Conservation (phyloP, 2,888 invertebrate genomes). For the Scaptomyza flava region DNA sequence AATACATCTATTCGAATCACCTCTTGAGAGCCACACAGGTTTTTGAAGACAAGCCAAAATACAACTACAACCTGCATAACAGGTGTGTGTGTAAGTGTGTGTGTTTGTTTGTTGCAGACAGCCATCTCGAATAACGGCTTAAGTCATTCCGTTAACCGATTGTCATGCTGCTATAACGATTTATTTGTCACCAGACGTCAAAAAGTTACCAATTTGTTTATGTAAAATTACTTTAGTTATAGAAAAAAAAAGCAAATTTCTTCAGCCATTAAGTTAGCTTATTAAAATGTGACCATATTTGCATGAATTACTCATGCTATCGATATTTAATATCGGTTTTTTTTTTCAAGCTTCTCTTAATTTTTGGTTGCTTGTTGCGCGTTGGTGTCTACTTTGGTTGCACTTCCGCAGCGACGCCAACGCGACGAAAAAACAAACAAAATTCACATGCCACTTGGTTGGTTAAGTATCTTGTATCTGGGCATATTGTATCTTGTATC, state of each 20-base stretch:
- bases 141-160: slow-evolving; percentile 8
- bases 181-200: background rate
- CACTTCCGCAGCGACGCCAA: slow-evolving; percentile 68
- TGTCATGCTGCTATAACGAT: too few species aligned
- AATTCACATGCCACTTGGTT: slow-evolving; percentile 50
- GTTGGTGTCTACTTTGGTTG: slow-evolving; percentile 38
- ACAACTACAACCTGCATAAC: slow-evolving; percentile 43
- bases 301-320: slow-evolving; percentile 47
- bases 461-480: slow-evolving; percentile 30
- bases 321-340: slow-evolving; percentile 36
- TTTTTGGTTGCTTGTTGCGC: slow-evolving; percentile 12
- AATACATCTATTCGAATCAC: slow-evolving; percentile 7
- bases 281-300: slow-evolving; percentile 38
- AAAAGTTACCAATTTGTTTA: background rate
- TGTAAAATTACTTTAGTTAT: background rate
- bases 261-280: slow-evolving; percentile 9
- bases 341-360: slow-evolving; percentile 19
- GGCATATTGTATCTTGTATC: too few species aligned
- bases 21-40: slow-evolving; percentile 12
- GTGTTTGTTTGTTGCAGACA: slow-evolving; percentile 3
- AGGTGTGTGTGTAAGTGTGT: slow-evolving; percentile 21
- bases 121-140: slow-evolving; percentile 19
- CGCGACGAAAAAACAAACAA: slow-evolving; percentile 23
- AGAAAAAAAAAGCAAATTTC: background rate
- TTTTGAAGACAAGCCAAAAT: slow-evolving; percentile 20